A percentile compares a stretch with the other conserved stretches of the same genome.
These are phyloP conservation scores for Chelonia mydas DNA, from an alignment of 2,797 vertebrate species.

Conservation along the genomic window DNA sequence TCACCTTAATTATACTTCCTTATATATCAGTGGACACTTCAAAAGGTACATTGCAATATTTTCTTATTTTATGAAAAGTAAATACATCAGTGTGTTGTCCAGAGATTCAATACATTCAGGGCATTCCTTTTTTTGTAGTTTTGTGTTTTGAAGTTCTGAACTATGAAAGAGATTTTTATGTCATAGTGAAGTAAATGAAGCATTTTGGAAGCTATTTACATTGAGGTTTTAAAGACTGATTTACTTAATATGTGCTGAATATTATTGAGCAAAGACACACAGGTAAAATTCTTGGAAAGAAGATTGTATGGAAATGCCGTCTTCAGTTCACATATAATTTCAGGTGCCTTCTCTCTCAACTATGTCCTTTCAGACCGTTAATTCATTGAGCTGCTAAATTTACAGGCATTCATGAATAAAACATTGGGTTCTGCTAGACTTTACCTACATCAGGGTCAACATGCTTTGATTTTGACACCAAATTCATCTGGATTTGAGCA, in stretches of 20 bases:
- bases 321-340: conserved; percentile 38
- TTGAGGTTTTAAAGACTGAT: not conserved
- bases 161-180: not conserved
- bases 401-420: conserved; percentile 61
- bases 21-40: not conserved
- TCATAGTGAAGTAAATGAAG: not conserved
- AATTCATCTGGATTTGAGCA: conserved; percentile 24
- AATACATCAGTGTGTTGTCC: not conserved
- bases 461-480: conserved; percentile 3
- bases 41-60: not conserved
- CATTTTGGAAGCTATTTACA: not conserved
- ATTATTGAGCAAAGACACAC: conserved; percentile 9
- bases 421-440: conserved; percentile 44
- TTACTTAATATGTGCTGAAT: not conserved
- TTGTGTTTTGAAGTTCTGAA: not conserved
- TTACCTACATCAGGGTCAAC: conserved; percentile 12
- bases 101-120: not conserved
- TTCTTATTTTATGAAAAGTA: conserved; percentile 7
- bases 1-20: not conserved
- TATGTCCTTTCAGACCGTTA: conserved; percentile 65
- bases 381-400: conserved; percentile 42
- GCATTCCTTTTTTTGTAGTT: not conserved
- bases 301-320: conserved; percentile 24
- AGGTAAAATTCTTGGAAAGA: conserved; percentile 7
- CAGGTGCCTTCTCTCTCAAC: conserved; percentile 34